These are phyloP conservation scores for Lates japonicus DNA, from an alignment of 2,797 vertebrate genomes.

Conservation along the genomic window DNA sequence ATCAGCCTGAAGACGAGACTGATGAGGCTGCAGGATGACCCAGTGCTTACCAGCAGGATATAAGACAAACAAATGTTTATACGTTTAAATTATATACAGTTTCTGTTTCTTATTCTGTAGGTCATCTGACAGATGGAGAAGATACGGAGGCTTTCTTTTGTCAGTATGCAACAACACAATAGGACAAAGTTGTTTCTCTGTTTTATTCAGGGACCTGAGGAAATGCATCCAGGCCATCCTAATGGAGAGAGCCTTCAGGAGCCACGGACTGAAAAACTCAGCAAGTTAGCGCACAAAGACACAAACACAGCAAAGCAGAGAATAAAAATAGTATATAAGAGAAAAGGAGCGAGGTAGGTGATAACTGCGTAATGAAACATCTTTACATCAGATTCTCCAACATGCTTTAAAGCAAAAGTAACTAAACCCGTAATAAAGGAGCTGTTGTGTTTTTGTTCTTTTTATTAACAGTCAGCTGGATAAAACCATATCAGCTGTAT, in stretches of 20 bases:
- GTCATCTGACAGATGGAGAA: not conserved
- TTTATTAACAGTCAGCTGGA: constrained; percentile 91
- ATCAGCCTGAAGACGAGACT: not conserved
- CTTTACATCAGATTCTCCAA: too few species aligned
- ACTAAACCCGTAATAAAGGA: not conserved
- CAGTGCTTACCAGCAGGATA: not conserved
- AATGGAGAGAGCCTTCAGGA: constrained; percentile 94
- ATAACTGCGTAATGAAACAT: not conserved
- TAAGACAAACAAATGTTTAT: not conserved
- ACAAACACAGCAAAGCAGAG: constrained; percentile 8
- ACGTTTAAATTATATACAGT: not conserved
- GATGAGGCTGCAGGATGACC: not conserved
- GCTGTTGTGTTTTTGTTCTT: not conserved
- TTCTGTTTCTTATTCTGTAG: not conserved
- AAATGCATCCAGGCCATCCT: constrained; percentile 96
- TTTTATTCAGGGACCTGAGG: constrained; percentile 92
- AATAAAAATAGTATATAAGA: not conserved
- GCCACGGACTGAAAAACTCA: constrained; percentile 97
- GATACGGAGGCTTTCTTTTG: not conserved
- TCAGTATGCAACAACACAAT: not conserved
- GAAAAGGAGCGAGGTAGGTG: not conserved
- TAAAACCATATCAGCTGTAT: constrained; percentile 97
- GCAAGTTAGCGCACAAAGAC: not conserved
- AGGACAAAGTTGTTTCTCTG: not conserved
- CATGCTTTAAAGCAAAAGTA: too few species aligned